Percentiles rank a stretch among this genome's conserved stretches.
These are phyloP conservation scores for Mus caroli DNA, from an alignment of 2,797 vertebrate species.

Conservation along the genomic window DNA sequence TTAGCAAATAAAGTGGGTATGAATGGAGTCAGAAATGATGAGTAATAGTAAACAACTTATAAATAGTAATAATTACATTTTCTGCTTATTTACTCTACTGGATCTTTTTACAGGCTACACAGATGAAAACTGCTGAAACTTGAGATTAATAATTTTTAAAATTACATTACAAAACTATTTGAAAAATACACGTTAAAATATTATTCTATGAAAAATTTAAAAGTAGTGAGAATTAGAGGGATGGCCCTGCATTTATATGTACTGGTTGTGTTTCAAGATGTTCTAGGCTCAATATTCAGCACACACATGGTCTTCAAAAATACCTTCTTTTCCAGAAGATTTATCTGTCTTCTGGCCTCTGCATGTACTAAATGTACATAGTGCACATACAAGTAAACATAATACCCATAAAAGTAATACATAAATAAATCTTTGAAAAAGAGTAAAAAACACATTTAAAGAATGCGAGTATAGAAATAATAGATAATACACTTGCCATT, in stretches of 20 bases:
- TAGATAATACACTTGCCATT: neutral
- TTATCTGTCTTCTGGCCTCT: neutral
- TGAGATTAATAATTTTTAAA: neutral
- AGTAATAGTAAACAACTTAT: conserved; percentile 4
- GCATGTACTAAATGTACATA: neutral
- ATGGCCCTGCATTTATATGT: neutral
- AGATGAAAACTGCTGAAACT: neutral
- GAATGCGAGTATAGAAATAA: neutral
- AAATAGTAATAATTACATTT: neutral
- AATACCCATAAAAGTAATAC: neutral
- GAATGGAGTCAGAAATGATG: neutral
- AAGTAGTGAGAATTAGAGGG: neutral
- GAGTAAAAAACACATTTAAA: neutral
- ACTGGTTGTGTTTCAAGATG: neutral
- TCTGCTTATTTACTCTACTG: neutral
- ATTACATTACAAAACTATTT: neutral
- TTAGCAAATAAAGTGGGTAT: neutral
- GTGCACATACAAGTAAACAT: no score
- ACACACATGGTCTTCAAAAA: neutral
- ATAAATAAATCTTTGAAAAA: neutral
- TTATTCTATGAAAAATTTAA: neutral
- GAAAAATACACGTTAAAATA: neutral
- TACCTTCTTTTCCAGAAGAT: neutral
- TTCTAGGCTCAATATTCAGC: neutral
- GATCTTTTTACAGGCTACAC: neutral